These are phyloP conservation scores for Coregonus ussuriensis DNA, from an alignment of 2,797 vertebrate species.

Conservation along the genomic window DNA sequence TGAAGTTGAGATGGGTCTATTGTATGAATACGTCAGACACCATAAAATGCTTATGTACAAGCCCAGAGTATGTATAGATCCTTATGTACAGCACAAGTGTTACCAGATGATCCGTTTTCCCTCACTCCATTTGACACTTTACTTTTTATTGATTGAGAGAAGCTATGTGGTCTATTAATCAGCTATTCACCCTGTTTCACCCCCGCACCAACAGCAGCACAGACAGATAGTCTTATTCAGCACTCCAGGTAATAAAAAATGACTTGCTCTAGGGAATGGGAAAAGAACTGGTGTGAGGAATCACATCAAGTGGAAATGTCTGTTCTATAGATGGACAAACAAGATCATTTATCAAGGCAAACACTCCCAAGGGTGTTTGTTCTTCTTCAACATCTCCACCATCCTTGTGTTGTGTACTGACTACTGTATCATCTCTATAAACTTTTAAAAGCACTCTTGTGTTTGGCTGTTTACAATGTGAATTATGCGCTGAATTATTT, in stretches of 20 bases:
- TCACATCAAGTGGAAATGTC: neutral
- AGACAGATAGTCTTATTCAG: neutral
- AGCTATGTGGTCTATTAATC: neutral
- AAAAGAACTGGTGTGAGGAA: constrained; percentile 6
- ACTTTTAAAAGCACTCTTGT: neutral
- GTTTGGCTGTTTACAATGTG: neutral
- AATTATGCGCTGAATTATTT: neutral
- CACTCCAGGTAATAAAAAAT: neutral
- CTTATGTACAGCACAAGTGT: neutral
- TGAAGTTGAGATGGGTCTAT: neutral
- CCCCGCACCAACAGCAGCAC: neutral
- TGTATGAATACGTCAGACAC: neutral
- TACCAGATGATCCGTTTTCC: neutral
- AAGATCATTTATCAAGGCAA: constrained; percentile 7
- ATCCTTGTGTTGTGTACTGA: neutral
- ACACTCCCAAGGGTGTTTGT: neutral
- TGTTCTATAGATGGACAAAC: constrained; percentile 4
- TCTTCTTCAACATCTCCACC: neutral
- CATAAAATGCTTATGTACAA: neutral
- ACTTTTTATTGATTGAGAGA: constrained; percentile 1
- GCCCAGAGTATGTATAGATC: neutral
- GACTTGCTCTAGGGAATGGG: neutral
- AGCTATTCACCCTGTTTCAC: neutral
- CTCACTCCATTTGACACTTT: neutral
- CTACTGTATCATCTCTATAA: neutral